phyloP scores from a whole-genome alignment of 2,888 invertebrate species.

The Aphidoletes aphidimyza region DNA sequence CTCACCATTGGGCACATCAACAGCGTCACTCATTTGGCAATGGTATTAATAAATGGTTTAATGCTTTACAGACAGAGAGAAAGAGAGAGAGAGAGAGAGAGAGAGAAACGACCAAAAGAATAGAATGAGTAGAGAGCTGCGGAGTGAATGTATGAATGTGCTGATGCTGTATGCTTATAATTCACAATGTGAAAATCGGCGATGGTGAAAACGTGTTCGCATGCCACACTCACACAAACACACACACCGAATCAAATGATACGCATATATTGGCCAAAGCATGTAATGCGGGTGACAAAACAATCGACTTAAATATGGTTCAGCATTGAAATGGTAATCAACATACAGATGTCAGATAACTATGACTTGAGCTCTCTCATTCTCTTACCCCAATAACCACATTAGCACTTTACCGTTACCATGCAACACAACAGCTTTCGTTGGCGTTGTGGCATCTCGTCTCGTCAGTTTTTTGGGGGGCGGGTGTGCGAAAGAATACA shows the following conservation, averaged over 20 bases:
- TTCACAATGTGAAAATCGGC: slow-evolving; percentile 27
- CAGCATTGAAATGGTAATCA: slow-evolving; percentile 53
- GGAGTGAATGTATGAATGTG: neutral
- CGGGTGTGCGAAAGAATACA: too few relatives aligned
- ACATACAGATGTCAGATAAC: slow-evolving; percentile 54
- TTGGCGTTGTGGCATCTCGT: neutral
- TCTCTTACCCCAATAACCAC: slow-evolving; percentile 17
- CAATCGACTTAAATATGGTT: slow-evolving; percentile 55
- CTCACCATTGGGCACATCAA: too few relatives aligned
- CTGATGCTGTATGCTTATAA: slow-evolving; percentile 35
- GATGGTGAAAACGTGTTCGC: slow-evolving; percentile 37
- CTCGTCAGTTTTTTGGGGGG: too few relatives aligned
- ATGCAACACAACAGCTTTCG: slow-evolving; percentile 51
- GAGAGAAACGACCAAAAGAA: too few relatives aligned
- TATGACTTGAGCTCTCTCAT: slow-evolving; percentile 1
- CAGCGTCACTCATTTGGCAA: too few relatives aligned
- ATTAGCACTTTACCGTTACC: slow-evolving; percentile 36
- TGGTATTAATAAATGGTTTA: slow-evolving; percentile 1
- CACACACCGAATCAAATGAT: neutral
- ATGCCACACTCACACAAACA: neutral
- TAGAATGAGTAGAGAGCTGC: too few relatives aligned
- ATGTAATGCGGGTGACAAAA: slow-evolving; percentile 51
- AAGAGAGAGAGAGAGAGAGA: too few relatives aligned
- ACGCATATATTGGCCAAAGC: neutral
- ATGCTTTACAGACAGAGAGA: too few relatives aligned